Evolutionary conservation across 2,888 invertebrate species (phyloP), one percentile per base, ranked within the genome.

Genomic region (Bibio marci): DNA sequence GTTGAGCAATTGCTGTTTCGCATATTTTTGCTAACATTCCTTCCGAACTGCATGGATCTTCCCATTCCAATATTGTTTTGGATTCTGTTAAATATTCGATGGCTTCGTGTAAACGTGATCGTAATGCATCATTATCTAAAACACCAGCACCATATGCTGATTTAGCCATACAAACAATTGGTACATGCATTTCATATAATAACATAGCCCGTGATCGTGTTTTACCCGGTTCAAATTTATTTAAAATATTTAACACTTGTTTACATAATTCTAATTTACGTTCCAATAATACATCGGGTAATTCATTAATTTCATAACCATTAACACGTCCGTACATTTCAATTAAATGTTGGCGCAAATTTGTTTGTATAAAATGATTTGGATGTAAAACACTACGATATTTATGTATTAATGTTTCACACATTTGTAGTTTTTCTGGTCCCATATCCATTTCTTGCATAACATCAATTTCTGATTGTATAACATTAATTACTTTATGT

Each of bases 171-270:
- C 77, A 66, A 55, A 83, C 71, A 8, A 83, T 52, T 0, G 85
- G 82, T 1, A 79, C 80, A 52, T 87, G 85, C 12, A 86, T 59
- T 56, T 88, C 87, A 53, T 85, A 87, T 18, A 85, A 55, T 49
- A 78, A 73, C 64, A 81, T 72, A 11, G 80, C 83, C 64, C 86
- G 70, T 50, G 83, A 71, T 46, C 87, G 66, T 33, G 76, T 78
- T 39, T 75, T 66, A 2, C 87, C 87, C 0, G 87, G 86, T 47
- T 80, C 78, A 38, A 87, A 68, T 25, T 76, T 63, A 52, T 83
- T 72, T 13, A 86, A 59, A 6, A 80, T 72, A 36, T 67, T 63
- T 15, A 88, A 59, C 4, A 86, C 59, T 22, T 74, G 64, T 12
- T 70, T 65, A 48, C 86, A 86, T 42, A 82, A 64, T 44, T 80